Percentiles rank a stretch among this genome's conserved stretches.
phyloP scores from a whole-genome alignment of 2,113 vertebrate genomes.

The Campylomormyrus tamandua region DNA sequence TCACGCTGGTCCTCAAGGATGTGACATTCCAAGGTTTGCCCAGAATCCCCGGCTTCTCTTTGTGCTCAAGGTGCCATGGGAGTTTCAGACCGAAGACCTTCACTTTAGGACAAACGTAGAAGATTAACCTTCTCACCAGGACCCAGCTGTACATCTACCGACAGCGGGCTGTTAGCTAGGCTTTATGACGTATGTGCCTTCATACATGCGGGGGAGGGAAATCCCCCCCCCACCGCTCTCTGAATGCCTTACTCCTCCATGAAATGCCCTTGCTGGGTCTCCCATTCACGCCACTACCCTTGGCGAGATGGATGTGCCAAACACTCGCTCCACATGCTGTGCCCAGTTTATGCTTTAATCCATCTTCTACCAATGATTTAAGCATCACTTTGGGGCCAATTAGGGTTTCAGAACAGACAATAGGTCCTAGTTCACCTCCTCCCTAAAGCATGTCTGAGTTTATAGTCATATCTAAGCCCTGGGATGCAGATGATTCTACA shows the following conservation, averaged over 20 bases:
- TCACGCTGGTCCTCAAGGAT: neutral
- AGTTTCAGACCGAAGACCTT: neutral
- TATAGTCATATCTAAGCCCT: neutral
- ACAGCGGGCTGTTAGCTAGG: neutral
- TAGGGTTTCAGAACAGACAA: neutral
- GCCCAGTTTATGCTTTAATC: neutral
- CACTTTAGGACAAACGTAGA: neutral
- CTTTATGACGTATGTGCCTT: neutral
- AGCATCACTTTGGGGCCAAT: neutral
- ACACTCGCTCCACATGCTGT: neutral
- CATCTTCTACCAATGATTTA: neutral
- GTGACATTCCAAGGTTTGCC: neutral
- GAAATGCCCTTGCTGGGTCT: neutral
- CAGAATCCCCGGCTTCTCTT: neutral
- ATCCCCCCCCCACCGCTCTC: neutral
- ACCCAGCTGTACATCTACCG: neutral
- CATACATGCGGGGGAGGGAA: neutral
- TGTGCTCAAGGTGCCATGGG: neutral
- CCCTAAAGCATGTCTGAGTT: neutral
- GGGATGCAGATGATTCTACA: neutral
- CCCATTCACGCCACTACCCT: neutral
- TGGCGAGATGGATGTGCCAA: neutral
- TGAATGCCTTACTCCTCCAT: neutral
- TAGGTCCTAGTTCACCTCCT: neutral
- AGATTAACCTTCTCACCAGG: neutral